A percentile compares a stretch with the other conserved stretches of the same genome.
phyloP scores from a whole-genome alignment of 2,113 vertebrate genomes.

The Pedionomus torquatus region DNA sequence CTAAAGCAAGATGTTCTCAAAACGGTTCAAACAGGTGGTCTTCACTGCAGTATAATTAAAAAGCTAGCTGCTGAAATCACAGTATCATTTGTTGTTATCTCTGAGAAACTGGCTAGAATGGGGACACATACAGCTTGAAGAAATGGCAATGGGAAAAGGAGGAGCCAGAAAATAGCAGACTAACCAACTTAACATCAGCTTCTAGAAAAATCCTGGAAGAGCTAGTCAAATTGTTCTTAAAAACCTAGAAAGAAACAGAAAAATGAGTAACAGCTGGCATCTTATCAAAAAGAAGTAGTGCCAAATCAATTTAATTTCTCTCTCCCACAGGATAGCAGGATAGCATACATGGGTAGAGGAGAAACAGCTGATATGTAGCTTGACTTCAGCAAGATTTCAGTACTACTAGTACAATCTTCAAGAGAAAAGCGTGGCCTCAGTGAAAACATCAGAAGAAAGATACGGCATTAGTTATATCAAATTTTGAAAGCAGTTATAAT shows the following conservation, averaged over 20 bases:
- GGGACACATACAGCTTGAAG: not conserved
- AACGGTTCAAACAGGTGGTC: not conserved
- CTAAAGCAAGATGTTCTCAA: not conserved
- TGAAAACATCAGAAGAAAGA: not conserved
- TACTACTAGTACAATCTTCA: not conserved
- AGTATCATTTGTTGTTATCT: not conserved
- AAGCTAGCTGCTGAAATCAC: not conserved
- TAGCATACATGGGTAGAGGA: not conserved
- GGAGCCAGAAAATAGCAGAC: not conserved
- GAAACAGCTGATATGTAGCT: not conserved
- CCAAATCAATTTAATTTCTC: not conserved
- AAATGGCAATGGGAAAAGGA: not conserved
- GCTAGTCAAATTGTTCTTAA: not conserved
- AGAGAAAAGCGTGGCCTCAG: not conserved
- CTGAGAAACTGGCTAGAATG: not conserved
- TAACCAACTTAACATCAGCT: not conserved
- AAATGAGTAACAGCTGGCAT: not conserved
- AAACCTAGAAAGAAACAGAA: not conserved
- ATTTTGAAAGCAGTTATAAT: not conserved
- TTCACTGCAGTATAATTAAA: not conserved
- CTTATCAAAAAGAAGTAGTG: not conserved
- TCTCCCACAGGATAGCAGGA: not conserved
- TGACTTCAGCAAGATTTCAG: not conserved
- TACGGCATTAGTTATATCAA: not conserved
- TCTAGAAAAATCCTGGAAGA: not conserved